A percentile compares a stretch with the other conserved stretches of the same genome.
Evolutionary conservation across 2,113 vertebrate species (phyloP).

Genomic region (Pantherophis guttatus): DNA sequence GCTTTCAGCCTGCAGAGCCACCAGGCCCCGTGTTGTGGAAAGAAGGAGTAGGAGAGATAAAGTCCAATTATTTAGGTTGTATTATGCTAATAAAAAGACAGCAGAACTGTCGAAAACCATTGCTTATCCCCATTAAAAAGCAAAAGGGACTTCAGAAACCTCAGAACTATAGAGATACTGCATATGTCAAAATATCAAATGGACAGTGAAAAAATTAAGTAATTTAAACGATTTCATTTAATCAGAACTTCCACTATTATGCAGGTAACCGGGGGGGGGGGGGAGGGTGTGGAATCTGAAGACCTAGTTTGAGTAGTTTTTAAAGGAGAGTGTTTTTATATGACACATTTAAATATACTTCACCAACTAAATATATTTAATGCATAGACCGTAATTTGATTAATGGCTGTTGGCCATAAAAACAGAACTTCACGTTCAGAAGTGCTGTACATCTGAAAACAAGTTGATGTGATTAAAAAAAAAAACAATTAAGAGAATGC

Average conservation of each 20-base stretch:
- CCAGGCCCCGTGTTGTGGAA: neutral
- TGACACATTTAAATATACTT: constrained; percentile 27
- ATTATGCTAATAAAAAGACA: neutral
- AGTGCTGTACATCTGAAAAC: neutral
- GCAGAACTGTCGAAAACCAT: neutral
- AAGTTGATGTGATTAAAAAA: neutral
- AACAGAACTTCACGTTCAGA: neutral
- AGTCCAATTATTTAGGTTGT: neutral
- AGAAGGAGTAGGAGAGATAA: neutral
- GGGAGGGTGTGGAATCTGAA: neutral
- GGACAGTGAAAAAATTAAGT: neutral
- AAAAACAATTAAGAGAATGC: neutral
- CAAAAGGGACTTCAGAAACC: neutral
- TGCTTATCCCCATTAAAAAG: neutral
- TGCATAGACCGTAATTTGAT: neutral
- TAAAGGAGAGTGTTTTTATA: neutral
- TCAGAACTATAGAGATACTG: neutral
- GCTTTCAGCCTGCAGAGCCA: too few relatives aligned
- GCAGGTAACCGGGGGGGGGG: neutral
- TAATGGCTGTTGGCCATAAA: neutral
- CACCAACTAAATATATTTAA: neutral
- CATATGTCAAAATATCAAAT: neutral
- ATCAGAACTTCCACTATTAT: neutral
- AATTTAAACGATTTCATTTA: neutral
- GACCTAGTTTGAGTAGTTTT: neutral